Conservation (phyloP, 2,797 vertebrate genomes). For the Tapirus indicus region DNA sequence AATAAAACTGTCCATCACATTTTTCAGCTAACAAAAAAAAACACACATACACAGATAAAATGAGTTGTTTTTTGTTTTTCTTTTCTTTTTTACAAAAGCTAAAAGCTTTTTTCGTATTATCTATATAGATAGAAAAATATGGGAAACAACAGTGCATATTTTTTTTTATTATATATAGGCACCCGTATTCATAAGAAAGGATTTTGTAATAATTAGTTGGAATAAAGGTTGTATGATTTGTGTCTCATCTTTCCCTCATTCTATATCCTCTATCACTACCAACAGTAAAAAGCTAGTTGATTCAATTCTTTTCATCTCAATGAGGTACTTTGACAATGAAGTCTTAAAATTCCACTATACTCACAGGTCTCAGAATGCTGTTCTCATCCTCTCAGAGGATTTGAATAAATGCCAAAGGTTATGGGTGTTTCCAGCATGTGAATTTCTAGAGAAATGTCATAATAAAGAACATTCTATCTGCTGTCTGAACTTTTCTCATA, state of each 20-base stretch:
- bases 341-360: background rate
- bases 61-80: background rate
- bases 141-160: background rate
- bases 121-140: background rate
- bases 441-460: background rate
- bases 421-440: background rate
- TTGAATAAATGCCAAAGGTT: background rate
- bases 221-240: background rate
- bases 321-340: background rate
- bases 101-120: background rate
- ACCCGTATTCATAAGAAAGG: background rate
- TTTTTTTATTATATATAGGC: background rate
- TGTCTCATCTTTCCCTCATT: background rate
- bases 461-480: background rate
- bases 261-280: background rate
- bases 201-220: background rate
- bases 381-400: background rate
- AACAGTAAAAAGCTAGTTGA: background rate
- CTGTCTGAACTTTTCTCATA: background rate
- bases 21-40: background rate
- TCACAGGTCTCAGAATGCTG: background rate
- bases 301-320: background rate
- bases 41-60: background rate
- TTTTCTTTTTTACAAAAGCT: background rate
- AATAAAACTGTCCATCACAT: background rate